These are phyloP conservation scores for Macrobrachium rosenbergii DNA, from an alignment of 1,140 invertebrate genomes.

Conservation along the genomic window DNA sequence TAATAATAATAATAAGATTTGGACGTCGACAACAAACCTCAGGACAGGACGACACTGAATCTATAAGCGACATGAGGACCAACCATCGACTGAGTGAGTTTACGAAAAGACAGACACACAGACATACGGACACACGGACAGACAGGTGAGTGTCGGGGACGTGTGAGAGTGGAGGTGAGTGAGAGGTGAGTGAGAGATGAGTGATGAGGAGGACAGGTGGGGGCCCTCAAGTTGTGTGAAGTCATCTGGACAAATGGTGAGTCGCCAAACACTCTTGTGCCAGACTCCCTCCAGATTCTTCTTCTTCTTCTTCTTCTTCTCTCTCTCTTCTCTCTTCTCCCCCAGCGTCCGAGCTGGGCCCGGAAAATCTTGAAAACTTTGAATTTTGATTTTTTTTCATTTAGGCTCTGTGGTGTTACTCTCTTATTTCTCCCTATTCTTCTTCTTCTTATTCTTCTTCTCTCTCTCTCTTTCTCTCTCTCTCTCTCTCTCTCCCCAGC, in stretches of 20 bases:
- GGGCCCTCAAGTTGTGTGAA: conserved; percentile 39
- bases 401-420: neutral
- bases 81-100: too few relatives aligned
- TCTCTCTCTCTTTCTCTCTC: neutral
- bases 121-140: too few relatives aligned
- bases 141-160: neutral
- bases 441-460: conserved; percentile 10
- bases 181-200: conserved; percentile 36
- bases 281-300: neutral
- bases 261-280: conserved; percentile 40
- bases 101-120: too few relatives aligned
- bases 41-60: too few relatives aligned
- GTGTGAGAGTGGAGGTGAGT: neutral
- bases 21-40: too few relatives aligned
- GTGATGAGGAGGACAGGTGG: conserved; percentile 49
- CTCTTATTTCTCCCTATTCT: neutral
- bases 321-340: conserved; percentile 17
- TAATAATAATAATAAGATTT: too few relatives aligned
- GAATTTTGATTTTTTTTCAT: too few relatives aligned
- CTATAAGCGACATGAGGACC: too few relatives aligned
- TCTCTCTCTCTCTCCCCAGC: too few relatives aligned
- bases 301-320: conserved; percentile 21
- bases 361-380: too few relatives aligned
- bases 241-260: conserved; percentile 44
- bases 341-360: neutral